Percentiles rank a stretch among this genome's conserved stretches.
Evolutionary conservation across 2,888 invertebrate genomes (phyloP).

Genomic region (Megamerina dolium): DNA sequence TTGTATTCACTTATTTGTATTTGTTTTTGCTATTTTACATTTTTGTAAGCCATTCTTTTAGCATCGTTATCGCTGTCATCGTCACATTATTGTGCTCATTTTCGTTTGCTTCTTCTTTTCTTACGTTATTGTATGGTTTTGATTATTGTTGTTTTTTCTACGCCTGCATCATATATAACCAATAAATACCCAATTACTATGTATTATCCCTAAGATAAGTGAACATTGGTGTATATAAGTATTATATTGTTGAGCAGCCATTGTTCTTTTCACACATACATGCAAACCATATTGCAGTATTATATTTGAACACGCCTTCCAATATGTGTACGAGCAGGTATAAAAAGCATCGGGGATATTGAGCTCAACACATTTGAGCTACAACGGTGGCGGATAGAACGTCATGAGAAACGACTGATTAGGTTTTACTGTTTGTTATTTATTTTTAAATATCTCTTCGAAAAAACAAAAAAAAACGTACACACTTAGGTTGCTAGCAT

Average conservation of each 20-base stretch:
- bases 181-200: too few relatives aligned
- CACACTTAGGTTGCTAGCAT: background rate
- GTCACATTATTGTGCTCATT: constrained; percentile 37
- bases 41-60: constrained; percentile 32
- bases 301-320: constrained; percentile 23
- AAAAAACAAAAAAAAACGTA: background rate
- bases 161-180: too few relatives aligned
- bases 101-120: constrained; percentile 17
- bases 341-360: constrained; percentile 36
- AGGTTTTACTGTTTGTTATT: too few relatives aligned
- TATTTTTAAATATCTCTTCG: background rate
- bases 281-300: background rate
- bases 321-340: too few relatives aligned
- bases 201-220: too few relatives aligned
- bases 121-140: constrained; percentile 11
- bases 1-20: background rate
- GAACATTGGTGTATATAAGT: too few relatives aligned
- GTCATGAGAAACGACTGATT: too few relatives aligned
- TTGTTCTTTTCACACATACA: constrained; percentile 1
- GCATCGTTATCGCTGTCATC: constrained; percentile 45
- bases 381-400: constrained; percentile 33
- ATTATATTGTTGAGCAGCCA: too few relatives aligned
- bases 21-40: background rate
- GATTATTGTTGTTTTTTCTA: too few relatives aligned
- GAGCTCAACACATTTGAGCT: constrained; percentile 38